Base-by-base conservation (phyloP, 2,113 vertebrate species). In the Cebidichthys violaceus region DNA sequence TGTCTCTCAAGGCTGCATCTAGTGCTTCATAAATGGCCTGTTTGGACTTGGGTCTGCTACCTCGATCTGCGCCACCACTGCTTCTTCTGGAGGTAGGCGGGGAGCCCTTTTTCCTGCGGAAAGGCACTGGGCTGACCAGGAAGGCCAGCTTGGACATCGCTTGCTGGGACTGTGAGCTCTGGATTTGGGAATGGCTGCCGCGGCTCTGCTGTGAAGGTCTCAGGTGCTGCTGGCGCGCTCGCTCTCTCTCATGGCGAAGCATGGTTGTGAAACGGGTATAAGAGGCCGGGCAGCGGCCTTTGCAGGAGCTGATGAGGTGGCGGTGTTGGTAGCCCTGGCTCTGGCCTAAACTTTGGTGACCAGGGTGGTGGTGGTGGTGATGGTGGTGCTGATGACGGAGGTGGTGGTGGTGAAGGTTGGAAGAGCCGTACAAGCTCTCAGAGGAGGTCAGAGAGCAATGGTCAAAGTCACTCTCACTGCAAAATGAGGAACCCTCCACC, bases 51-150 rank as follows among this genome's bases (percentile, higher is more conserved):
- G 95, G 93, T 73, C 92, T 79, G 85, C 90, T 81, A 29, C 89
- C 89, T 24, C 87, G 90, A 75, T 92, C 87, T 72, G 86, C 77
- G 0, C 84, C 88, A 43, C 87, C 75, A 81, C 96, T 93, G 43
- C 94, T 84, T 88, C 95, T 95, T 79, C 95, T 96, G 84, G 96
- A 95, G 82, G 96, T 96, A 79, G 96, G 93, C 24, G 96, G 85
- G 60, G 95, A 95, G 83, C 92, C 95, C 94, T 97, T 99, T 97
- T 98, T 99, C 93, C 97, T 96, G 69, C 98, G 96, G 94, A 99
- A 99, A 97, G 98, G 98, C 97, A 99, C 98, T 71, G 98, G 98
- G 60, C 98, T 99, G 93, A 99, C 97, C 24, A 99, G 95, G 89
- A 97, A 99, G 82, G 98, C 98, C 87, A 99, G 95, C 92, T 99